Evolutionary conservation across 2,888 invertebrate species (phyloP).

Genomic region (Lordiphosa andalusiaca): DNA sequence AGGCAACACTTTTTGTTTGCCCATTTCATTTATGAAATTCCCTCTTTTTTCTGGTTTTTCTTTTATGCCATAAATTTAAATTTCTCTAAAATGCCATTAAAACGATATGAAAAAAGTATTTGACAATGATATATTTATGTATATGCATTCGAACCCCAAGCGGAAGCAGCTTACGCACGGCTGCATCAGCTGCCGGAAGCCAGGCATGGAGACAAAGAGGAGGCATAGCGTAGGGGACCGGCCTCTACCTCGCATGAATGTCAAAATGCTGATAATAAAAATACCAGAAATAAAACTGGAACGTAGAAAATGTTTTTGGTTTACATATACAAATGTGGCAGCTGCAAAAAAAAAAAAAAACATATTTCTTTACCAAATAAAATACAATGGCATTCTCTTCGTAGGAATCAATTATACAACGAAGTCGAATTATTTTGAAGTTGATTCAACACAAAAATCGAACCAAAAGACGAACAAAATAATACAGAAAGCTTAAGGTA

Average conservation of each 20-base stretch:
- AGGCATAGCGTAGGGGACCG: not conserved
- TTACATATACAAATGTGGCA: slow-evolving; percentile 16
- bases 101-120: slow-evolving; percentile 49
- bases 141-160: slow-evolving; percentile 16
- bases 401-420: no score
- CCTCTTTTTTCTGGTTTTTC: no score
- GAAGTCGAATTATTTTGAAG: no score
- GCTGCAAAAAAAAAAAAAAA: slow-evolving; percentile 10
- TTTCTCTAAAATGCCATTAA: slow-evolving; percentile 40
- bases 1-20: slow-evolving; percentile 15
- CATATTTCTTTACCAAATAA: no score
- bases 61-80: slow-evolving; percentile 68
- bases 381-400: no score
- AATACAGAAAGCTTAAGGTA: no score
- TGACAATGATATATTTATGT: slow-evolving; percentile 60
- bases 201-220: slow-evolving; percentile 27
- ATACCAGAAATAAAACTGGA: slow-evolving; percentile 30
- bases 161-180: slow-evolving; percentile 71
- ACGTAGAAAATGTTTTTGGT: slow-evolving; percentile 37
- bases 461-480: no score
- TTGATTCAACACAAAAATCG: no score
- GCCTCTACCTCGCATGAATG: slow-evolving; percentile 47
- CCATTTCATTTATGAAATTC: not conserved
- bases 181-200: slow-evolving; percentile 65
- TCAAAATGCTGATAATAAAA: slow-evolving; percentile 72